Evolutionary conservation across 2,113 vertebrate species (phyloP), one percentile per base, ranked within the genome.

Genomic region (Kryptolebias marmoratus): DNA sequence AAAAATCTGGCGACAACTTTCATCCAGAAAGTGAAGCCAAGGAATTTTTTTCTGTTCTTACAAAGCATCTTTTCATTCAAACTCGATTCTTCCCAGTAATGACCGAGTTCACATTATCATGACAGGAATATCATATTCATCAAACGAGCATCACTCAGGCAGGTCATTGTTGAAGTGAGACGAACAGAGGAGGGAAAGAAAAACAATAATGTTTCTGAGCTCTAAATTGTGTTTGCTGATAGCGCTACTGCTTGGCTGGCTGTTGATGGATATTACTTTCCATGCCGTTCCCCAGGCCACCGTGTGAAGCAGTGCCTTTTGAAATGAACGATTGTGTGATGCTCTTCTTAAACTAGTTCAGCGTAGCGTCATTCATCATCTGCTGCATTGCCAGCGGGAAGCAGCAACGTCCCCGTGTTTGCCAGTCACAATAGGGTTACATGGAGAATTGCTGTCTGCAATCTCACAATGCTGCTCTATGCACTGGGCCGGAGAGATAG

Each of bases 241-340:
- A 87, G 86, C 82, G 50, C 87, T 79, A 64, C 85, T 88, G 89
- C 88, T 85, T 88, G 85, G 86, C 86, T 90, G 84, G 87, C 87
- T 91, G 90, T 88, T 93, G 91, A 93, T 93, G 88, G 89, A 91
- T 92, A 91, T 92, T 91, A 83, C 85, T 91, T 87, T 86, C 87
- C 86, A 56, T 82, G 86, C 76, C 39, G 57, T 79, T 90, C 84
- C 87, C 87, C 79, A 72, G 90, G 86, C 90, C 82, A 66, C 68
- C 32, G 64, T 80, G 82, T 83, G 84, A 86, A 89, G 83, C 82
- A 73, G 68, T 55, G 88, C 86, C 81, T 89, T 89, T 90, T 86
- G 79, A 88, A 90, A 89, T 90, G 87, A 93, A 89, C 82, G 68
- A 90, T 91, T 68, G 88, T 82, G 80, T 77, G 85, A 90, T 80